A percentile compares a stretch with the other conserved stretches of the same genome.
Conservation (phyloP, 2,113 vertebrate species). For the Zeus faber region DNA sequence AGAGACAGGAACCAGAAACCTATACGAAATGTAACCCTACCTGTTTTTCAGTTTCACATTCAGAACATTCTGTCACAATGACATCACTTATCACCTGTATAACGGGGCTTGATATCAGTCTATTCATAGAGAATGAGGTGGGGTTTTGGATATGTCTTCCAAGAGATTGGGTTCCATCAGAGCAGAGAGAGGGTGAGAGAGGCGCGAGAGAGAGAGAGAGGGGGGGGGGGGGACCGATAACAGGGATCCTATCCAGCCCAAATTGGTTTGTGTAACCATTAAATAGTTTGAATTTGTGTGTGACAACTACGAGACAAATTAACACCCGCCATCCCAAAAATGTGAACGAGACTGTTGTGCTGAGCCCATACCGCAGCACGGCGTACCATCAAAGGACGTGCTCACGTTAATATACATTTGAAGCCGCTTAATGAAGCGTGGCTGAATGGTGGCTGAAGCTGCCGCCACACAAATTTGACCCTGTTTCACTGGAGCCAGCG, state of each 20-base stretch:
- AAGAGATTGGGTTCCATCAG: neutral
- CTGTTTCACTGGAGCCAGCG: slow-evolving; percentile 72
- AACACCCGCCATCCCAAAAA: slow-evolving; percentile 38
- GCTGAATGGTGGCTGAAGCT: slow-evolving; percentile 63
- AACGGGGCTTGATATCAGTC: neutral
- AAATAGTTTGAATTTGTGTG: too few species aligned
- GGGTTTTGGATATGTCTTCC: neutral
- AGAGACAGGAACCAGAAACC: too few species aligned
- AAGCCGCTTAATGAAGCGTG: slow-evolving; percentile 79
- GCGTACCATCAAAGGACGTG: slow-evolving; percentile 49
- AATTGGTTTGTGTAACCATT: too few species aligned
- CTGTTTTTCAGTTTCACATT: neutral
- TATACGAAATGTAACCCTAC: too few species aligned
- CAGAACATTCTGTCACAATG: neutral
- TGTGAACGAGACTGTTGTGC: slow-evolving; percentile 38
- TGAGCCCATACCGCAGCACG: neutral
- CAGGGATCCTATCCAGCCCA: too few species aligned
- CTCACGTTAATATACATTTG: slow-evolving; percentile 69
- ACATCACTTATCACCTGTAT: neutral
- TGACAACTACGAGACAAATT: too few species aligned
- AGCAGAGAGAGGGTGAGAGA: too few species aligned
- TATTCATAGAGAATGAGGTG: neutral
- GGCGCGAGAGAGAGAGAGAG: too few species aligned
- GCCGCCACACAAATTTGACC: slow-evolving; percentile 78
- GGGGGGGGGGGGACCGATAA: too few species aligned